phyloP scores from a whole-genome alignment of 2,113 vertebrate species.

The Pituophis catenifer region DNA sequence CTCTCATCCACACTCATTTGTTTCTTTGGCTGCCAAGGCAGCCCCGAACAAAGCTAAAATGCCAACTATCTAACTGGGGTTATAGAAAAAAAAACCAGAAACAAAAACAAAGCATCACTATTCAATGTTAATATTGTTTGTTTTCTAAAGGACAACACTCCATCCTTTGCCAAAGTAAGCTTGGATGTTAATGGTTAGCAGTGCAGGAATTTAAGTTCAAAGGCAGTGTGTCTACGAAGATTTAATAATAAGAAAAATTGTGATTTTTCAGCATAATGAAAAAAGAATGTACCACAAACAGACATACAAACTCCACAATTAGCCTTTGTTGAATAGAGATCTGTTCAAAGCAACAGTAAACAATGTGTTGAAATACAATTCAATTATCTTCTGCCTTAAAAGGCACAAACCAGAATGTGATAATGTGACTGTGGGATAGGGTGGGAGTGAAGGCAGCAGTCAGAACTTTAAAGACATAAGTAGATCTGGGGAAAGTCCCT shows the following conservation, averaged over 20 bases:
- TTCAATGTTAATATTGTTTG: slow-evolving; percentile 48
- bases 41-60: neutral
- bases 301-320: slow-evolving; percentile 55
- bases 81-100: neutral
- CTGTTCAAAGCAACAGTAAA: slow-evolving; percentile 68
- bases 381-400: slow-evolving; percentile 61
- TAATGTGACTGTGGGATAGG: neutral
- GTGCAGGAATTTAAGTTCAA: slow-evolving; percentile 67
- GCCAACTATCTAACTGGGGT: neutral
- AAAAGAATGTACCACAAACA: slow-evolving; percentile 53
- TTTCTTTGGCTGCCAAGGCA: neutral
- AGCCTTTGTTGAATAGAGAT: slow-evolving; percentile 62
- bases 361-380: slow-evolving; percentile 70
- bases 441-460: neutral
- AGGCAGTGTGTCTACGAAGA: slow-evolving; percentile 66
- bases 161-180: slow-evolving; percentile 63
- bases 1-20: neutral
- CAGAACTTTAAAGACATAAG: neutral
- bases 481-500: neutral
- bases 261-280: slow-evolving; percentile 69
- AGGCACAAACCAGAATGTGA: slow-evolving; percentile 2
- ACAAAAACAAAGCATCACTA: neutral
- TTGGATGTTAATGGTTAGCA: slow-evolving; percentile 48
- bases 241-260: slow-evolving; percentile 74
- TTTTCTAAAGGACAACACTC: slow-evolving; percentile 52